Evolutionary conservation across 1,140 invertebrate genomes (phyloP), one percentile per base, ranked within the genome.

Genomic region (Drosophila ohnishii): DNA sequence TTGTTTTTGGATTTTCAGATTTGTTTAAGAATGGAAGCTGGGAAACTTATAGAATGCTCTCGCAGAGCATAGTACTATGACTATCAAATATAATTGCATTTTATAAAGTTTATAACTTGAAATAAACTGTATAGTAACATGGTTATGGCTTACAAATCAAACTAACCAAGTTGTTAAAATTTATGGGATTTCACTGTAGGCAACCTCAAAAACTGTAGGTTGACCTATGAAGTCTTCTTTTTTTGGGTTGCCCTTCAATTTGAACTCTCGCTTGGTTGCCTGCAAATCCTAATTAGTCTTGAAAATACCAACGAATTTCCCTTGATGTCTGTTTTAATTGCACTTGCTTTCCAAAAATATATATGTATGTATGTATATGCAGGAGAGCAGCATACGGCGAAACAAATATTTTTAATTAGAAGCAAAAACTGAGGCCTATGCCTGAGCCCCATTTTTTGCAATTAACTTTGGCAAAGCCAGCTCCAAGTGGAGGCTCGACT

Each of bases 351-450:
- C 67, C 65, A 28, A 72, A 61, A 62, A 70, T 61, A 6, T 28
- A 28, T 28, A 28, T 16, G 10, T 13, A 13, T 40, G 35, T 47
- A 28, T 16, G 10, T 13, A 13, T 40, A 40, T 47, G 32, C 55
- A 39, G 30, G 9, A 34, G 56, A 65, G 65, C 59, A 34, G 42
- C 44, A 61, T 34, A 50, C 35, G 42, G 16, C 44, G 44, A 40
- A 51, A 62, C 47, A 62, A 28, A 72, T 82, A 62, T 75, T 86
- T 87, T 79, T 87, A 87, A 87, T 87, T 87, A 87, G 84, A 87
- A 67, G 58, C 45, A 58, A 70, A 70, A 70, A 48, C 67, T 25
- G 51, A 71, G 55, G 65, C 78, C 64, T 63, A 67, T 34, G 47
- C 35, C 64, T 34, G 37, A 55, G 35, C 22, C 65, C n/a, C 28